phyloP scores from a whole-genome alignment of 2,888 invertebrate genomes.

The Uloborus plumipes region DNA sequence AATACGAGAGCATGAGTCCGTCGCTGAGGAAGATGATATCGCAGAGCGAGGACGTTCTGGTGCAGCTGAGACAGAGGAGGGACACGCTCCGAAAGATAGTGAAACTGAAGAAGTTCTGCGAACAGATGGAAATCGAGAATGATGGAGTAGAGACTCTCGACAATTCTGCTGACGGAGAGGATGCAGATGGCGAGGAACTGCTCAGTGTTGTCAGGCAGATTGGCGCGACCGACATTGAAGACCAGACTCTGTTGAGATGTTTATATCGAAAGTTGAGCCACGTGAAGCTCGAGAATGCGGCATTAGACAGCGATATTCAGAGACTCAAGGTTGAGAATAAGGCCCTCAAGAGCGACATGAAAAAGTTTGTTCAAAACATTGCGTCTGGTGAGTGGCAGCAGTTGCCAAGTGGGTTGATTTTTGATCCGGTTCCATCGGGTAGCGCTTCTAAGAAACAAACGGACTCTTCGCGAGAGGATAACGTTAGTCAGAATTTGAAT shows the following conservation, averaged over 20 bases:
- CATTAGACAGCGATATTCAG: conserved; percentile 31
- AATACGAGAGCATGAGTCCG: conserved; percentile 19
- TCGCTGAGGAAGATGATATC: conserved; percentile 42
- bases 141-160: conserved; percentile 5
- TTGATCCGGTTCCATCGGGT: neutral
- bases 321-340: conserved; percentile 28
- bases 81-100: conserved; percentile 34
- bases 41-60: conserved; percentile 43
- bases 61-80: conserved; percentile 29
- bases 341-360: conserved; percentile 49
- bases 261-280: conserved; percentile 25
- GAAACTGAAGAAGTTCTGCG: conserved; percentile 39
- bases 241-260: conserved; percentile 23
- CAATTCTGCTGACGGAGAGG: neutral
- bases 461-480: no score
- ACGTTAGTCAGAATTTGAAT: no score
- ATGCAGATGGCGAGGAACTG: neutral
- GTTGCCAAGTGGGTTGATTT: conserved; percentile 16
- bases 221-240: conserved; percentile 27
- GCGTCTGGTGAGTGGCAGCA: conserved; percentile 37
- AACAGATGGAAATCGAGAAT: conserved; percentile 26
- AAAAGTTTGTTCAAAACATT: conserved; percentile 39
- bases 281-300: conserved; percentile 33
- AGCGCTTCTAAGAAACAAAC: no score
- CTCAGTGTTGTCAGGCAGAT: conserved; percentile 11